Conservation (phyloP, 2,797 vertebrate species). For the Apogon hyalosoma region DNA sequence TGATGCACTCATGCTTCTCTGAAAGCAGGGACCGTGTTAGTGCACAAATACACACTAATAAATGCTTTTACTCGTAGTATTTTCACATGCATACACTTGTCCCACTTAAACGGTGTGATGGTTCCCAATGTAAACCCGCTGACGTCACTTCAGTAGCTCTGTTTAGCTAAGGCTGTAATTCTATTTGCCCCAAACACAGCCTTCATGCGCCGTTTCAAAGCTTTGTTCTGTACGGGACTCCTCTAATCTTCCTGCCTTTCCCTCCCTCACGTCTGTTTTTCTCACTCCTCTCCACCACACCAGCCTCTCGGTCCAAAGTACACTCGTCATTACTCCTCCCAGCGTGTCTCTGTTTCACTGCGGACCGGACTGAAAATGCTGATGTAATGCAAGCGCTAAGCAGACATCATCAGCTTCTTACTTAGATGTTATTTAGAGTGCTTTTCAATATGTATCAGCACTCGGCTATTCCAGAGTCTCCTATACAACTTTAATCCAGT, state of each 20-base stretch:
- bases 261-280: conserved; percentile 12
- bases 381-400: conserved; percentile 36
- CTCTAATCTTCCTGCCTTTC: conserved; percentile 45
- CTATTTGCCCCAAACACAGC: conserved; percentile 57
- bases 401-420: conserved; percentile 37
- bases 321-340: conserved; percentile 22
- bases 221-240: conserved; percentile 50
- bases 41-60: background rate
- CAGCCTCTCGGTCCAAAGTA: conserved; percentile 42
- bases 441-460: background rate
- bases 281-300: conserved; percentile 18
- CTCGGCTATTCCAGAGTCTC: no score
- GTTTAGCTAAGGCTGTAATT: conserved; percentile 53
- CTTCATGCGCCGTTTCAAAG: conserved; percentile 62
- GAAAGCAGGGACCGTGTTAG: background rate
- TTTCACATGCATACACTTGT: conserved; percentile 20
- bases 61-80: conserved; percentile 1
- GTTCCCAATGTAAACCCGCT: conserved; percentile 30
- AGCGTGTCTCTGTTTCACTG: conserved; percentile 21
- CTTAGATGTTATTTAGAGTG: conserved; percentile 11
- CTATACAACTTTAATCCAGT: no score
- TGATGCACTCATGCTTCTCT: conserved; percentile 15
- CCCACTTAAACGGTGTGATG: conserved; percentile 14
- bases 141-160: conserved; percentile 25
- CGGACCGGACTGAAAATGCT: conserved; percentile 43